Evolutionary conservation across 2,888 invertebrate species (phyloP).

Genomic region (Stegana nigrithorax): DNA sequence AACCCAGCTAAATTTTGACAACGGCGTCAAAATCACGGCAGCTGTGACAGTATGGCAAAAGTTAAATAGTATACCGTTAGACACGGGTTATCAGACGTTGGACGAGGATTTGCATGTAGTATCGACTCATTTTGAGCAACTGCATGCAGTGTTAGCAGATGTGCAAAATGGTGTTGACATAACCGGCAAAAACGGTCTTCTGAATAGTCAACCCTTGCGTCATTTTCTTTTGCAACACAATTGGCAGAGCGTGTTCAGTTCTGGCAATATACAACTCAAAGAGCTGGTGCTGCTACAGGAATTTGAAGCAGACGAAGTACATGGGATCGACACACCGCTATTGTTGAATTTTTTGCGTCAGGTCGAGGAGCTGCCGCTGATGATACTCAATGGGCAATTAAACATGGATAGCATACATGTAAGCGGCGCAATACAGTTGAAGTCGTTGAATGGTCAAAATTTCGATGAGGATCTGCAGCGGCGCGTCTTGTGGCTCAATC

Average conservation of each 20-base stretch:
- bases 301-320: constrained; percentile 61
- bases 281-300: constrained; percentile 60
- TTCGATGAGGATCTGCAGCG: constrained; percentile 61
- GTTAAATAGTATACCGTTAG: constrained; percentile 65
- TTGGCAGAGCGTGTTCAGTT: constrained; percentile 33
- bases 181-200: constrained; percentile 50
- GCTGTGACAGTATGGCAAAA: constrained; percentile 54
- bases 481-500: constrained; percentile 67
- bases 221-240: constrained; percentile 45
- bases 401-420: constrained; percentile 67
- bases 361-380: constrained; percentile 55
- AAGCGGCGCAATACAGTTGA: constrained; percentile 50
- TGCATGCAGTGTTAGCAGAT: constrained; percentile 56
- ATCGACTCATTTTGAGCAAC: constrained; percentile 48
- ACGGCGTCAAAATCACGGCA: constrained; percentile 41
- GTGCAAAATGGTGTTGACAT: constrained; percentile 66
- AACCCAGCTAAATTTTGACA: constrained; percentile 64
- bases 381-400: constrained; percentile 67
- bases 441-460: constrained; percentile 48
- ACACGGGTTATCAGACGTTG: constrained; percentile 47
- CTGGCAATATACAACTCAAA: constrained; percentile 51
- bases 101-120: constrained; percentile 56
- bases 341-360: constrained; percentile 53
- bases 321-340: constrained; percentile 60
- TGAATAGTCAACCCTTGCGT: constrained; percentile 63